Evolutionary conservation across 2,888 invertebrate species (phyloP).

Genomic region (Caenorhabditis sp.): DNA sequence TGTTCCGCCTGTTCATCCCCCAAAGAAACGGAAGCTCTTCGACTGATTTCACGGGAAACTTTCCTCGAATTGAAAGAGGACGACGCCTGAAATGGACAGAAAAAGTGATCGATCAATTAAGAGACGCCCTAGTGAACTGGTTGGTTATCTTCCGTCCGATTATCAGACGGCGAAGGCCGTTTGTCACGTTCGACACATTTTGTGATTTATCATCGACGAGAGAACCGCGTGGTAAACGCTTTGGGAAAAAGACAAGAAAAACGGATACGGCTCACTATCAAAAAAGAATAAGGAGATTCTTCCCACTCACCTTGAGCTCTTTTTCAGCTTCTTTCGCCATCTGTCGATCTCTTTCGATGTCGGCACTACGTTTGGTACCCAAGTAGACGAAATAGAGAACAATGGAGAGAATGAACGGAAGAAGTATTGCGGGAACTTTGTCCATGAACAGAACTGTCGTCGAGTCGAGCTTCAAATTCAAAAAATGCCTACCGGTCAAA

Average conservation of each 20-base stretch:
- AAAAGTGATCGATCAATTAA: slow-evolving; percentile 25
- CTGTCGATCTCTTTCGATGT: slow-evolving; percentile 47
- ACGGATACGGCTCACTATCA: neutral
- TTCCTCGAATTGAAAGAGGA: slow-evolving; percentile 52
- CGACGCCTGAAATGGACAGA: slow-evolving; percentile 24
- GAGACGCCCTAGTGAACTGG: slow-evolving; percentile 28
- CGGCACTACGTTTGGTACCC: slow-evolving; percentile 58
- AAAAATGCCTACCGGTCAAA: neutral
- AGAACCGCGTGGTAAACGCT: slow-evolving; percentile 25
- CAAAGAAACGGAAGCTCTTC: slow-evolving; percentile 40
- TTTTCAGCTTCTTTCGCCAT: slow-evolving; percentile 40
- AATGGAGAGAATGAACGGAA: slow-evolving; percentile 62
- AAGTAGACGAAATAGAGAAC: slow-evolving; percentile 62
- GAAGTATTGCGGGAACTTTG: slow-evolving; percentile 52
- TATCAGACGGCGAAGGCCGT: neutral
- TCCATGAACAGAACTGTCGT: slow-evolving; percentile 62
- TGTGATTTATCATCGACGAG: slow-evolving; percentile 19
- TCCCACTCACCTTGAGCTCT: slow-evolving; percentile 40
- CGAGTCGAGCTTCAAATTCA: slow-evolving; percentile 65
- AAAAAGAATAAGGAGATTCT: too few species aligned
- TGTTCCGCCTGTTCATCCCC: slow-evolving; percentile 49
- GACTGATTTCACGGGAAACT: slow-evolving; percentile 51
- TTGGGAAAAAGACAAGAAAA: slow-evolving; percentile 8
- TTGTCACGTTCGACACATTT: slow-evolving; percentile 18
- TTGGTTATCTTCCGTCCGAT: slow-evolving; percentile 12